Conservation (phyloP, 2,797 vertebrate species). For the Galagoides demidoff region DNA sequence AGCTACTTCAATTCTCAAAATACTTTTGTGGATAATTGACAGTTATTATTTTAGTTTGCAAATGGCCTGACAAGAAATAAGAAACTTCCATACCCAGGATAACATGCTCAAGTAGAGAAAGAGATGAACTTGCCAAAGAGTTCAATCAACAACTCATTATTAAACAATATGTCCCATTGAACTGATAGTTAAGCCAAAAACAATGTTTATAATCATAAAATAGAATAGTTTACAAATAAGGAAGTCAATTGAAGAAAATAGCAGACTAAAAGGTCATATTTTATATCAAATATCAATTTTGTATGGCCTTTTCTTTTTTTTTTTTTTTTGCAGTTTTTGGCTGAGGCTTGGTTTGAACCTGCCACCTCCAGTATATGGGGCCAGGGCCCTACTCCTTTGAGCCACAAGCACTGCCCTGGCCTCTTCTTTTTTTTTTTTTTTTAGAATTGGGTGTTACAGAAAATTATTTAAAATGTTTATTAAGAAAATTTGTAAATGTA, state of each 20-base stretch:
- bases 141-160: background rate
- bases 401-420: no score
- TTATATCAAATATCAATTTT: no score
- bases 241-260: background rate
- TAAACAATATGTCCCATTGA: background rate
- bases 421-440: background rate
- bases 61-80: background rate
- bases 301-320: background rate
- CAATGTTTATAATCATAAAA: background rate
- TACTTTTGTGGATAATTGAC: background rate
- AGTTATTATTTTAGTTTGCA: background rate
- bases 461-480: background rate
- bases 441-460: background rate
- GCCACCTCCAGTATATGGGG: no score
- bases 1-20: background rate
- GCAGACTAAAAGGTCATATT: background rate
- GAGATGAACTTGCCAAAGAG: background rate
- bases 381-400: no score
- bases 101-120: background rate
- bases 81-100: background rate
- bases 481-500: background rate
- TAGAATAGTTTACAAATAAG: background rate
- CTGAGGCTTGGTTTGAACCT: no score
- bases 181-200: background rate
- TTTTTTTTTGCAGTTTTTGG: no score